These are phyloP conservation scores for Eriocheir sinensis DNA, from an alignment of 1,140 invertebrate genomes.

Conservation along the genomic window DNA sequence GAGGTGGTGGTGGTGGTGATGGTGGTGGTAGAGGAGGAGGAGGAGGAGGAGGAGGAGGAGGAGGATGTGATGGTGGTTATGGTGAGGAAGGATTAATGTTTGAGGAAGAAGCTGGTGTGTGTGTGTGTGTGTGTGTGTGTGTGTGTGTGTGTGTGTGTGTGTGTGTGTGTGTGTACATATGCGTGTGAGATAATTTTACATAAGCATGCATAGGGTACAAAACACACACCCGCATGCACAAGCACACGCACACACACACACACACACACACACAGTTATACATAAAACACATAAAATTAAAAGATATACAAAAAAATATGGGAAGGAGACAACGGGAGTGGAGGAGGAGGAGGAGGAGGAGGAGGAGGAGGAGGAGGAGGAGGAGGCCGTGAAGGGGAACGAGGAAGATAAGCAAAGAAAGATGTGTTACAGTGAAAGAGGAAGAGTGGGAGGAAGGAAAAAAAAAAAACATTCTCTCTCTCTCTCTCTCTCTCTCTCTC, in stretches of 20 bases:
- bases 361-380: not conserved
- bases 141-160: too few relatives aligned
- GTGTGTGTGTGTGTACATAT: not conserved
- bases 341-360: not conserved
- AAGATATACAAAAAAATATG: too few relatives aligned
- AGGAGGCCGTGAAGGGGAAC: not conserved
- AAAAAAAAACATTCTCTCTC: not conserved
- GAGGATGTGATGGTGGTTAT: too few relatives aligned
- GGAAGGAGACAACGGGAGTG: not conserved
- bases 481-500: constrained; percentile 22
- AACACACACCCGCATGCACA: not conserved
- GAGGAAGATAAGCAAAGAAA: not conserved
- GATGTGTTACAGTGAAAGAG: not conserved
- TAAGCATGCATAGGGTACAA: not conserved
- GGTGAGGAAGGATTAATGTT: not conserved
- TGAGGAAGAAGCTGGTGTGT: too few relatives aligned
- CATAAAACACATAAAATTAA: not conserved
- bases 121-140: too few relatives aligned
- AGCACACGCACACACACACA: not conserved
- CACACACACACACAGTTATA: too few relatives aligned
- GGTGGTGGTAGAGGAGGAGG: not conserved
- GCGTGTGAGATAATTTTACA: not conserved
- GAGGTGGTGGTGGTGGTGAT: not conserved
- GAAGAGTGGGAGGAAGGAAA: not conserved
- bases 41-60: not conserved